Base-by-base conservation (phyloP, 2,797 vertebrate species). In the Chromis chromis region DNA sequence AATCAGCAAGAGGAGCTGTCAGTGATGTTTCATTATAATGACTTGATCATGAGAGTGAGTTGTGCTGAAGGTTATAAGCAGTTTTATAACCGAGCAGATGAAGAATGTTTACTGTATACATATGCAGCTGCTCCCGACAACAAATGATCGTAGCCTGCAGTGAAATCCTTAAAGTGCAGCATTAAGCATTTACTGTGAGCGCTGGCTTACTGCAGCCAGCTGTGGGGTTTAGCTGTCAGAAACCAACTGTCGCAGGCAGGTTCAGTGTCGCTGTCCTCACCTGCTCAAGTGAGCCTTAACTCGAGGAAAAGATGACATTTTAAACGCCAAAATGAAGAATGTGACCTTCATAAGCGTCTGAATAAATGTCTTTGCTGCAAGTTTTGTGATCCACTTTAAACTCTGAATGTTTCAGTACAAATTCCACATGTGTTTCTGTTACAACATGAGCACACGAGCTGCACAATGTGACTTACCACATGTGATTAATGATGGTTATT, bases 401-500 rank as follows among this genome's bases (percentile, higher is more conserved):
- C 13, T 31, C 1, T 17, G 58, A 2, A 22, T 11, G 70, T 22
- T 33, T 42, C 21, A 17, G 16, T 33, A 40, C 36, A 59, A 56
- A 44, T 11, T 55, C 49, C 54, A 56, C 19, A 22, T 46, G 46
- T 60, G 61, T 48, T 55, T 62, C 27, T 25, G 57, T 55, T 49
- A 4, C 40, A 22, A 27, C 33, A 55, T 14, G 14, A 42, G 25
- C 13, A 13, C 25, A 44, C 13, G 17, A 16, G 48, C 33, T 57
- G 44, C n/a, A 66, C 60, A 81, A 46, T 62, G 65, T 56, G 49
- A 61, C 68, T 80, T 61, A 75, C 58, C 65, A 76, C 54, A 58
- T 70, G 65, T 86, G 84, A 90, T 77, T 72, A 71, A 87, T 86
- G 78, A 74, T 57, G 60, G 69, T 65, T 78, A 79, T 86, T 87